These are phyloP conservation scores for Electrophaes corylata DNA, from an alignment of 2,888 invertebrate species.

Conservation along the genomic window DNA sequence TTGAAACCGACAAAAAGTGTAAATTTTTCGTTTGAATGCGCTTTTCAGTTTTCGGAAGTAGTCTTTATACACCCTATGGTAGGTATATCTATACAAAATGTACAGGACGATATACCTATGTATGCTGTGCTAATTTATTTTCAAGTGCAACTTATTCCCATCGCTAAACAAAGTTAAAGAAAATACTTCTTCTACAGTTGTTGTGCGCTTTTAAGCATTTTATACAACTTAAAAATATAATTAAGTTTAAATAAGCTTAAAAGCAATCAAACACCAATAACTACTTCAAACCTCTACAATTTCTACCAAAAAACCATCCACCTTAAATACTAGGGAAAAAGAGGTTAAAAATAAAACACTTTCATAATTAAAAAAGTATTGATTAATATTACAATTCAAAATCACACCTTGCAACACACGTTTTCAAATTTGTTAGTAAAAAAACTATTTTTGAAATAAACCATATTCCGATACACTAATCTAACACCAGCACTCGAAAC, in stretches of 20 bases:
- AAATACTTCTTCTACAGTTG: too few relatives aligned
- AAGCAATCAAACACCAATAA: conserved; percentile 10
- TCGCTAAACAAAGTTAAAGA: too few relatives aligned
- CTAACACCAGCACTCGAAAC: not conserved
- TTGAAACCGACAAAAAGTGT: too few relatives aligned
- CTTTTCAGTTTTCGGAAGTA: too few relatives aligned
- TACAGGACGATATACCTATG: too few relatives aligned
- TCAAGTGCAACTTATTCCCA: too few relatives aligned
- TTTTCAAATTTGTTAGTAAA: conserved; percentile 18
- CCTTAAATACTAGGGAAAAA: conserved; percentile 34
- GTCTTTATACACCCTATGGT: too few relatives aligned
- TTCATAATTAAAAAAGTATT: conserved; percentile 28
- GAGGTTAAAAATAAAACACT: conserved; percentile 39
- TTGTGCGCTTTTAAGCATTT: too few relatives aligned
- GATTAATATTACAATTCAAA: conserved; percentile 30
- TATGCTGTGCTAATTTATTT: not conserved
- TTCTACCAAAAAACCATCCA: conserved; percentile 34
- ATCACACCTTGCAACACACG: conserved; percentile 26
- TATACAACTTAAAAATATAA: too few relatives aligned
- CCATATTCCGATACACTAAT: not conserved
- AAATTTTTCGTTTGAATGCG: too few relatives aligned
- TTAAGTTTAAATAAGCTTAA: conserved; percentile 21
- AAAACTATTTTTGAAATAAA: conserved; percentile 12
- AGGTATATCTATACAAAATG: too few relatives aligned
- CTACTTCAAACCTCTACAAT: conserved; percentile 13